phyloP scores from a whole-genome alignment of 23 tunicate species.

The Ascidia mentula region DNA sequence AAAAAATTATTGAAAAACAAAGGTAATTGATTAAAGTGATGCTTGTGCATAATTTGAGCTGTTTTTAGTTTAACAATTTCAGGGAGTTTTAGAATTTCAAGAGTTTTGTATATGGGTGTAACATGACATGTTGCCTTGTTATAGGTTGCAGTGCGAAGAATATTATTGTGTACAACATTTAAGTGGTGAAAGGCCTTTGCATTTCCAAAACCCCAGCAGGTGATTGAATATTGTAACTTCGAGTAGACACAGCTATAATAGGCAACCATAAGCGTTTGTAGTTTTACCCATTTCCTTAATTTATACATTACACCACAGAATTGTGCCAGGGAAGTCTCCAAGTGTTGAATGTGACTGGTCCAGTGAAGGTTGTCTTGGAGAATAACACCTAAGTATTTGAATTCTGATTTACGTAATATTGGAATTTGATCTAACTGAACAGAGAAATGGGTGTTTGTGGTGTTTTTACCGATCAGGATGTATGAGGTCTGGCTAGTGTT shows the following conservation, averaged over 20 bases:
- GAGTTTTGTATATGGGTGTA: not conserved
- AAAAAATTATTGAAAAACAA: not conserved
- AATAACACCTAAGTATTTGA: slow-evolving; percentile 13
- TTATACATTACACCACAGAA: slow-evolving; percentile 14
- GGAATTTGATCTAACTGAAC: not conserved
- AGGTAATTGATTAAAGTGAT: not conserved
- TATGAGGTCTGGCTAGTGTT: slow-evolving; percentile 9
- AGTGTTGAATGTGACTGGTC: not conserved
- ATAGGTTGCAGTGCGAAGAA: not conserved
- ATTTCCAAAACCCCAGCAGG: slow-evolving; percentile 5
- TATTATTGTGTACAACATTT: slow-evolving; percentile 9
- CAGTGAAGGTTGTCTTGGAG: slow-evolving; percentile 24
- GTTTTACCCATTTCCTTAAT: not conserved
- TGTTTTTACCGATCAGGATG: not conserved
- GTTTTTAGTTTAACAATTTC: slow-evolving; percentile 9
- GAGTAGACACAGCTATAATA: slow-evolving; percentile 23
- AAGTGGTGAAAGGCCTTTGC: not conserved
- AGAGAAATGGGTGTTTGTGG: not conserved
- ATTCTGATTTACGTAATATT: not conserved
- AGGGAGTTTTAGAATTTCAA: not conserved
- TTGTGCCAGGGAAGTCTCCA: not conserved
- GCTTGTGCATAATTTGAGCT: slow-evolving; percentile 17
- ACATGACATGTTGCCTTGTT: not conserved
- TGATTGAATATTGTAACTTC: slow-evolving; percentile 16
- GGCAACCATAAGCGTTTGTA: not conserved